Evolutionary conservation across 2,888 invertebrate genomes (phyloP), one percentile per base, ranked within the genome.

Genomic region (Tribolium freemani): DNA sequence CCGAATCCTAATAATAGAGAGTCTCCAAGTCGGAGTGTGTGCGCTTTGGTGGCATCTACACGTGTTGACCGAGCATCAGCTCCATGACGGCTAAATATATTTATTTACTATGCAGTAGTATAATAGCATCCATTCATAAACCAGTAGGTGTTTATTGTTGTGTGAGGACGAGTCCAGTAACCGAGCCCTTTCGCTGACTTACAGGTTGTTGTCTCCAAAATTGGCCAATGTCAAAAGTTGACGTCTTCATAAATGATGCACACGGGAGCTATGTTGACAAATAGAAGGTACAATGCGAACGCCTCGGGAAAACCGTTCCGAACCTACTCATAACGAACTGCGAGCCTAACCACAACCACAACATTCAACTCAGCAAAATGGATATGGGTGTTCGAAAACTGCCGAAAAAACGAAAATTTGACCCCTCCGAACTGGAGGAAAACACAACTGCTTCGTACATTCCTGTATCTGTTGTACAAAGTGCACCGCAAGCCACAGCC

Each of bases 341-440:
- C n/a, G 10, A 53, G 26, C 11, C 8, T 26, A 50, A 51, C 26
- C 16, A 10, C 13, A 20, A 26, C 30, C 21, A 38, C 5, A n/a
- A 3, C 38, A 38, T 38, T n/a, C 8, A 48, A 46, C 20, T 73
- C 56, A 72, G 71, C 77, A 85, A 83, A 79, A 85, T 85, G 84
- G 86, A 86, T 80, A 84, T 85, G 84, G 90, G 91, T 74, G 90
- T 92, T 76, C 89, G 93, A 75, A 95, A 95, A 86, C 91, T 97
- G 84, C 98, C 98, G 70, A 98, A 98, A 88, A 98, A 98, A 88
- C 91, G 98, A 76, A 96, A 96, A 87, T 95, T 93, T 83, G 93
- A 93, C 86, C 93, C 92, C 51, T 91, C 93, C 51, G 93, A 94
- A 81, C 87, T 94, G 69, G 94, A 94, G 85, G 93, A 93, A 70